Evolutionary conservation across 2,113 vertebrate genomes (phyloP).

Genomic region (Xiphophorus couchianus): DNA sequence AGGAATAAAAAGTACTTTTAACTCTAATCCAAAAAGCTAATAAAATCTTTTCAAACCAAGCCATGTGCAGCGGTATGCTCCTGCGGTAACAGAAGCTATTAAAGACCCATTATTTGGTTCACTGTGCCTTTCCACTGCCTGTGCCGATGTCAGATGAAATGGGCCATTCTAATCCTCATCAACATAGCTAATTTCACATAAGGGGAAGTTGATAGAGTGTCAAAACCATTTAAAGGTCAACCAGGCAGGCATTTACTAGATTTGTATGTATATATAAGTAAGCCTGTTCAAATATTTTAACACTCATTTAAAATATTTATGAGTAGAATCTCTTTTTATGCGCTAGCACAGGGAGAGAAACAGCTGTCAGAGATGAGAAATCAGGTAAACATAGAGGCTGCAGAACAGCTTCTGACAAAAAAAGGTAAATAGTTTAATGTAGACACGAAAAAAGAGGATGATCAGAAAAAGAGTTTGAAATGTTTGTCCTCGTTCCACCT

Average conservation of each 20-base stretch:
- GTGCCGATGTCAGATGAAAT: constrained; percentile 64
- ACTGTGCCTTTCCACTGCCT: constrained; percentile 56
- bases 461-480: constrained; percentile 25
- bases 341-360: neutral
- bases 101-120: constrained; percentile 68
- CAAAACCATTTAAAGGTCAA: constrained; percentile 66
- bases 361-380: neutral
- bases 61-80: constrained; percentile 41
- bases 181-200: constrained; percentile 73
- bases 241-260: constrained; percentile 30
- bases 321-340: neutral
- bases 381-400: neutral
- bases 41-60: constrained; percentile 37
- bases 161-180: constrained; percentile 71
- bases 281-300: neutral
- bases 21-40: constrained; percentile 30
- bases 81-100: constrained; percentile 63
- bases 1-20: constrained; percentile 22
- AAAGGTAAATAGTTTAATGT: constrained; percentile 6
- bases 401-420: constrained; percentile 1
- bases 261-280: neutral
- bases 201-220: constrained; percentile 66
- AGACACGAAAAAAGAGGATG: neutral
- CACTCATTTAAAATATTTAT: neutral
- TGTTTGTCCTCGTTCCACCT: neutral